These are phyloP conservation scores for Volucella bombylans DNA, from an alignment of 2,888 invertebrate genomes.

Conservation along the genomic window DNA sequence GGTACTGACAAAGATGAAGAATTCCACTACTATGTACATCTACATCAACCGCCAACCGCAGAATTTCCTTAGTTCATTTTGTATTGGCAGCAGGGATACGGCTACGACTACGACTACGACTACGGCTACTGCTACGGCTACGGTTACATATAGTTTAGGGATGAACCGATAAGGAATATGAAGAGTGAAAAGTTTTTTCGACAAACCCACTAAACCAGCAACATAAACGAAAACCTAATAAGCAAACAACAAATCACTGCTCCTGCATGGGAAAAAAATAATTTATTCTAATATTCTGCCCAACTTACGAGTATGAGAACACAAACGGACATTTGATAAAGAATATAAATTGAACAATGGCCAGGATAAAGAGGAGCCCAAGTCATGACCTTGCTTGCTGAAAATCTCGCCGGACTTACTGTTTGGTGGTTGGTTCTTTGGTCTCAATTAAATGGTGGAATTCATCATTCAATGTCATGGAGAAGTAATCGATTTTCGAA, in stretches of 20 bases:
- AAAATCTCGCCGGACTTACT: too few species aligned
- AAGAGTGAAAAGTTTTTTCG: conserved; percentile 15
- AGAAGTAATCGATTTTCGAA: conserved; percentile 30
- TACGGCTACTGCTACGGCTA: too few species aligned
- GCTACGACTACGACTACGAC: too few species aligned
- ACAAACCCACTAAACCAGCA: not conserved
- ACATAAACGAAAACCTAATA: not conserved
- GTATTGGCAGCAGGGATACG: too few species aligned
- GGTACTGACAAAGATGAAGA: not conserved
- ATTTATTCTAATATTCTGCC: conserved; percentile 35
- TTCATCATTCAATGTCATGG: conserved; percentile 32
- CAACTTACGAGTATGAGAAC: not conserved
- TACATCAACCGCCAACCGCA: not conserved
- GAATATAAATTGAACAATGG: conserved; percentile 29
- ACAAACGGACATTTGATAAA: conserved; percentile 28
- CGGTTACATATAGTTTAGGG: not conserved
- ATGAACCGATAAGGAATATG: not conserved
- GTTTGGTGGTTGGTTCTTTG: not conserved
- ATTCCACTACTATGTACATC: not conserved
- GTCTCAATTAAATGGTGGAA: conserved; percentile 10
- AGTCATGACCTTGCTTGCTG: not conserved
- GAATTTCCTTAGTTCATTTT: not conserved
- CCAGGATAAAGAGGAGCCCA: not conserved
- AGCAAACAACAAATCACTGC: not conserved
- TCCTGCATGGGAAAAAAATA: conserved; percentile 26